Base-by-base conservation (phyloP, 2,888 invertebrate genomes). In the Linnaemya vulpina region DNA sequence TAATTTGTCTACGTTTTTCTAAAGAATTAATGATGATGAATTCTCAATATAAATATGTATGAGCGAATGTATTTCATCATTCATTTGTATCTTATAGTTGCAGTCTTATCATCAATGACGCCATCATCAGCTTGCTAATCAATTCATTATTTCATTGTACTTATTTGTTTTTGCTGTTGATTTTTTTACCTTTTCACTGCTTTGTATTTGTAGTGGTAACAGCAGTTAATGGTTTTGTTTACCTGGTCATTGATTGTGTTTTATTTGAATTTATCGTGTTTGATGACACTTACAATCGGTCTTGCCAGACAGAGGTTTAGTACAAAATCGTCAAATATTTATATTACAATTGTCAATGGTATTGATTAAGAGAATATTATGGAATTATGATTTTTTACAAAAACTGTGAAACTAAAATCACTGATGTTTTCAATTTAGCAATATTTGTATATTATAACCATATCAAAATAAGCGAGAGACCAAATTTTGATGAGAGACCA, bases 1-100 rank as follows among this genome's bases (percentile, higher is more conserved):
- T 62, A 75, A 73, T 62, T 58, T 62, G 20, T 20, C 70, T 78
- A 78, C 30, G 60, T 43, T 70, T 78, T 78, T 78, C 78, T 20
- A 25, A 40, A 3, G 51, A 78, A 78, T 15, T 35, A 2, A 22
- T 53, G 62, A 43, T 70, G 60, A 62, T 62, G 70, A 78, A 70
- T 51, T 68, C 60, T 20, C 40, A 22, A 43, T 40, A 49, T n/a
- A 30, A 11, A 25, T 71, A 67, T 30, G 30, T 30, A 30, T 30
- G 30, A 3, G 30, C 30, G 30, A 30, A 51, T 51, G 22, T 22
- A 4, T 53, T 22, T 22, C 25, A 55, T 15, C 35, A 60, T 17
- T 60, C 17, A 1, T 38, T 60, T n/a, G 30, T n/a, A 30, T 5
- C 30, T 30, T 8, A 10, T 35, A 9, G 15, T 9, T 9, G n/a